These are phyloP conservation scores for Rosalia funebris DNA, from an alignment of 2,888 invertebrate species.

Conservation along the genomic window DNA sequence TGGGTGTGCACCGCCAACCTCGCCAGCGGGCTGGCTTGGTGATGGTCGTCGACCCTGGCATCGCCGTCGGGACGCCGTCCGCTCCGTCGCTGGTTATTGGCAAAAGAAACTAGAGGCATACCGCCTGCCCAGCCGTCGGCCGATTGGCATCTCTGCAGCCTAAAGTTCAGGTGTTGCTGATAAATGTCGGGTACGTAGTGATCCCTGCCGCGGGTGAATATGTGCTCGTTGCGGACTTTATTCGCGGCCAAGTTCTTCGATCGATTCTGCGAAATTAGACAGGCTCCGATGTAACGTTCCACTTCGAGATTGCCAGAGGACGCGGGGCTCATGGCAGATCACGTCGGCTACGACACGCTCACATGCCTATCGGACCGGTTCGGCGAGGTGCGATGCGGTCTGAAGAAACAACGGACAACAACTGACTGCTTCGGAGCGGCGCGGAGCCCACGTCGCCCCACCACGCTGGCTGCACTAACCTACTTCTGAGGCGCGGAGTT, in stretches of 20 bases:
- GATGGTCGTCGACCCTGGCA: conserved; percentile 22
- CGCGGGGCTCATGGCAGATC: conserved; percentile 79
- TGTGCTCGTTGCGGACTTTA: conserved; percentile 35
- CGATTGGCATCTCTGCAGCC: conserved; percentile 60
- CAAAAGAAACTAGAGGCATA: conserved; percentile 82
- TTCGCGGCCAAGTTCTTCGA: conserved; percentile 40
- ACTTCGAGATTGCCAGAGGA: conserved; percentile 70
- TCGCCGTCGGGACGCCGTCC: conserved; percentile 25
- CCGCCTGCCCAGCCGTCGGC: conserved; percentile 80
- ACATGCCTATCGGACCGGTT: conserved; percentile 50
- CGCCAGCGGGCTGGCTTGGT: conserved; percentile 68
- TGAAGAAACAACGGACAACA: conserved; percentile 9
- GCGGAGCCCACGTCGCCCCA: conserved; percentile 35
- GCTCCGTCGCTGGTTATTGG: conserved; percentile 67
- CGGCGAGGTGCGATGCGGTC: conserved; percentile 57
- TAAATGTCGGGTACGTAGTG: conserved; percentile 35
- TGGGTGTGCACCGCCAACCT: conserved; percentile 85
- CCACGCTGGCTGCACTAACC: conserved; percentile 60
- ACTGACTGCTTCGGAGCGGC: conserved; percentile 18
- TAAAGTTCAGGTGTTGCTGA: conserved; percentile 40
- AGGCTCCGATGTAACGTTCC: conserved; percentile 73
- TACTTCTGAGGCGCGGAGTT: conserved; percentile 56
- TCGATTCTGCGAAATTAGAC: conserved; percentile 64
- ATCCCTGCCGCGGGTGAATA: conserved; percentile 46
- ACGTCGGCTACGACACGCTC: conserved; percentile 33